These are phyloP conservation scores for Nymphalis c-album DNA, from an alignment of 2,888 invertebrate genomes.

Conservation along the genomic window DNA sequence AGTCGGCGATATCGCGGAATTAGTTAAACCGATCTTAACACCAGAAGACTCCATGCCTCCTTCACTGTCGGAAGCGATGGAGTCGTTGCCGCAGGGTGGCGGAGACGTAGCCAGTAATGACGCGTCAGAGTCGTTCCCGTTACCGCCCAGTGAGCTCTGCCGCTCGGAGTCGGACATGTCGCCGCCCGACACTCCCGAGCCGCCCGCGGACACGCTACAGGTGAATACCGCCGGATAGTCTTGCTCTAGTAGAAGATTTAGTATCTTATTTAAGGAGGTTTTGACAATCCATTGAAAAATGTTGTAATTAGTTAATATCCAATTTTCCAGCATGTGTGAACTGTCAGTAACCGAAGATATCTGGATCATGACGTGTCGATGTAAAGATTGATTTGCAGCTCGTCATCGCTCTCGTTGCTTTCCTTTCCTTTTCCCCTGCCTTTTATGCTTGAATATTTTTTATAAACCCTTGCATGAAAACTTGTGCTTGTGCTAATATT, in stretches of 20 bases:
- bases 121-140: constrained; percentile 47
- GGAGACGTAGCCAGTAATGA: constrained; percentile 26
- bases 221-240: constrained; percentile 72
- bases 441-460: constrained; percentile 47
- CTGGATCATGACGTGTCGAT: constrained; percentile 54
- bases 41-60: background rate
- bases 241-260: constrained; percentile 76
- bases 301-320: constrained; percentile 73
- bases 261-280: constrained; percentile 55
- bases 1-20: constrained; percentile 6
- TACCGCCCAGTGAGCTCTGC: constrained; percentile 47
- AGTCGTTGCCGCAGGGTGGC: constrained; percentile 13
- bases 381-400: constrained; percentile 40
- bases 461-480: constrained; percentile 39
- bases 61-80: constrained; percentile 7
- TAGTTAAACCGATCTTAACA: constrained; percentile 2
- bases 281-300: constrained; percentile 60
- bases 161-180: background rate
- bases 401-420: constrained; percentile 43
- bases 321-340: constrained; percentile 71
- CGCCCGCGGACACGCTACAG: constrained; percentile 52
- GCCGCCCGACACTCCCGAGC: constrained; percentile 12
- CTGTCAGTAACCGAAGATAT: constrained; percentile 63
- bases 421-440: constrained; percentile 48
- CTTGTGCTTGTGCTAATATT: constrained; percentile 64